Percentiles rank a stretch among this genome's conserved stretches.
Conservation (phyloP, 2,797 vertebrate species). For the Pachyuromys duprasi region DNA sequence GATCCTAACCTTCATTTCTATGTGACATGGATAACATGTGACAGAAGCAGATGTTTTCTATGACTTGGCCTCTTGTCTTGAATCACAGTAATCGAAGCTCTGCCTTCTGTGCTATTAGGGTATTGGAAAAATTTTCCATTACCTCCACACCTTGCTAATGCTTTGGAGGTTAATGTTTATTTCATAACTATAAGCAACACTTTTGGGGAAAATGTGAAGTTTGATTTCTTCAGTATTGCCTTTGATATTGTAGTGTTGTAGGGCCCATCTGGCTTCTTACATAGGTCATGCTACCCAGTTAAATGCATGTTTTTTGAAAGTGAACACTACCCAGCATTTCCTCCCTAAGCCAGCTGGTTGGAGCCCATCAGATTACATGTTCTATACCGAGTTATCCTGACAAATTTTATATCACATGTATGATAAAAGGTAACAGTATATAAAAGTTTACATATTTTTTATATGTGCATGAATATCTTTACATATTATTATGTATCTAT, state of each 20-base stretch:
- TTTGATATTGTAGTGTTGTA: not conserved
- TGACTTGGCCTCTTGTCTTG: constrained; percentile 18
- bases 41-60: not conserved
- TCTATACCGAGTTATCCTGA: not conserved
- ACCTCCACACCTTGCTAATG: constrained; percentile 11
- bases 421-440: not conserved
- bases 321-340: not conserved
- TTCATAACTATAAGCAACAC: not conserved
- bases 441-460: not conserved
- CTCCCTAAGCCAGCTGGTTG: not conserved
- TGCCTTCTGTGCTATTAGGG: not conserved
- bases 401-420: not conserved
- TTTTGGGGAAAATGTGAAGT: not conserved
- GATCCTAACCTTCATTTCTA: not conserved
- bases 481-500: not conserved
- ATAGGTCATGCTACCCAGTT: not conserved
- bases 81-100: constrained; percentile 42
- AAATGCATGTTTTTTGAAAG: not conserved
- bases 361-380: not conserved
- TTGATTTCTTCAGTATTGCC: not conserved
- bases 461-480: not conserved
- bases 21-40: not conserved
- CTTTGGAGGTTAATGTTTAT: constrained; percentile 30
- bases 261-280: not conserved
- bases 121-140: constrained; percentile 6